Conservation (phyloP, 2,797 vertebrate genomes). For the Erpetoichthys calabaricus region DNA sequence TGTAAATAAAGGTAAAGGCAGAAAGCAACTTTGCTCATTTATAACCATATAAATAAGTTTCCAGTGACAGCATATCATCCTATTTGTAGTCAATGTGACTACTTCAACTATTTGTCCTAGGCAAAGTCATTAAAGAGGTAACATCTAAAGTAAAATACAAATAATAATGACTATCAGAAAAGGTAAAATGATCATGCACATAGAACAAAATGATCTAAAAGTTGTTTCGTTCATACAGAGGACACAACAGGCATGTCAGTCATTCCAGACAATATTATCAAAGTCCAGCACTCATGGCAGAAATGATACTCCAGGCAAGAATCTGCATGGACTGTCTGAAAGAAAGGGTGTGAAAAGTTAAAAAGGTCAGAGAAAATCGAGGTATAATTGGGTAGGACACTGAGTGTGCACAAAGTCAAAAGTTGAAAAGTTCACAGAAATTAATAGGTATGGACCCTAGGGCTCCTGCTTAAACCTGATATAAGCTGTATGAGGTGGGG, state of each 20-base stretch:
- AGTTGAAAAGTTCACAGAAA: conserved; percentile 51
- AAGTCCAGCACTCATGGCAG: conserved; percentile 19
- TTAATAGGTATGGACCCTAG: conserved; percentile 23
- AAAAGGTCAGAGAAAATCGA: conserved; percentile 34
- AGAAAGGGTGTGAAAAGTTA: conserved; percentile 25
- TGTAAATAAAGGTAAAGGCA: too few species aligned
- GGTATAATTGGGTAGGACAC: conserved; percentile 25
- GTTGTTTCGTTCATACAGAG: conserved; percentile 46
- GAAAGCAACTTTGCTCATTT: too few species aligned
- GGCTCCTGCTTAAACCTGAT: conserved; percentile 4
- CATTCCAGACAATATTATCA: conserved; percentile 24
- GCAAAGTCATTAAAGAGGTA: too few species aligned
- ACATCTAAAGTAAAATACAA: too few species aligned
- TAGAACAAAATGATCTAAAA: conserved; percentile 50
- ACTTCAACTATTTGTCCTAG: too few species aligned
- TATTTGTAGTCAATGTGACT: too few species aligned
- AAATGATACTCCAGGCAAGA: conserved; percentile 22
- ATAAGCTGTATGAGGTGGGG: not conserved
- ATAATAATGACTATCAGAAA: conserved; percentile 34
- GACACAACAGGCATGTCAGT: conserved; percentile 34
- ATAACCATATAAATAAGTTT: too few species aligned
- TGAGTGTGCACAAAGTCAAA: conserved; percentile 33
- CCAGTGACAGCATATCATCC: too few species aligned
- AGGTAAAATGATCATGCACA: conserved; percentile 46
- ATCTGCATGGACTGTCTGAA: conserved; percentile 9